Percentiles rank a stretch among this genome's conserved stretches.
phyloP scores from a whole-genome alignment of 2,888 invertebrate genomes.

The Leucophenga maculata region DNA sequence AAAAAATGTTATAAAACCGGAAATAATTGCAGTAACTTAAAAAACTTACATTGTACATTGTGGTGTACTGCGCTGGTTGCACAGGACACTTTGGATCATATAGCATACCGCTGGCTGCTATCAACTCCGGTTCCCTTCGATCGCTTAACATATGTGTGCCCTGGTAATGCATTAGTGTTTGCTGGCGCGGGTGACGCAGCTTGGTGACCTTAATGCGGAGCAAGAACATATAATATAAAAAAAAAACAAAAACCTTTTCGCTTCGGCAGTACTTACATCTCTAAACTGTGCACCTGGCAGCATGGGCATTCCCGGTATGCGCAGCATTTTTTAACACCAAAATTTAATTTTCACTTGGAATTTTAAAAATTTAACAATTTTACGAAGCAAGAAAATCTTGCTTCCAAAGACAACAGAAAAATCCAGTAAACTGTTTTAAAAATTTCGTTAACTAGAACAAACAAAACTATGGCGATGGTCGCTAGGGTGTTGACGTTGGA shows the following conservation, averaged over 20 bases:
- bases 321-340: constrained; percentile 69
- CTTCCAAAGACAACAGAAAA: not conserved
- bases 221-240: not conserved
- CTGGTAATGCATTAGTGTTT: constrained; percentile 77
- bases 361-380: constrained; percentile 4
- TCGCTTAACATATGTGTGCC: constrained; percentile 78
- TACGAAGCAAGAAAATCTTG: not conserved
- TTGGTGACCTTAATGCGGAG: constrained; percentile 71
- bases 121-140: constrained; percentile 75
- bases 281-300: constrained; percentile 82
- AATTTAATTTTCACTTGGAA: constrained; percentile 13
- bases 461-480: constrained; percentile 57
- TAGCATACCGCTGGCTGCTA: constrained; percentile 75
- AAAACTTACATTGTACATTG: constrained; percentile 77
- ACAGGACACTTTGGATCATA: constrained; percentile 71
- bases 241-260: too few species aligned
- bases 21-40: too few species aligned
- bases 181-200: constrained; percentile 69
- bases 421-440: constrained; percentile 19
- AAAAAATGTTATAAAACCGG: too few species aligned
- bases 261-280: constrained; percentile 75
- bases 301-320: constrained; percentile 80
- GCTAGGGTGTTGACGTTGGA: not conserved
- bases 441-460: constrained; percentile 59
- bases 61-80: constrained; percentile 75